Conservation (phyloP, 2,888 invertebrate species). For the Odontothrips loti region DNA sequence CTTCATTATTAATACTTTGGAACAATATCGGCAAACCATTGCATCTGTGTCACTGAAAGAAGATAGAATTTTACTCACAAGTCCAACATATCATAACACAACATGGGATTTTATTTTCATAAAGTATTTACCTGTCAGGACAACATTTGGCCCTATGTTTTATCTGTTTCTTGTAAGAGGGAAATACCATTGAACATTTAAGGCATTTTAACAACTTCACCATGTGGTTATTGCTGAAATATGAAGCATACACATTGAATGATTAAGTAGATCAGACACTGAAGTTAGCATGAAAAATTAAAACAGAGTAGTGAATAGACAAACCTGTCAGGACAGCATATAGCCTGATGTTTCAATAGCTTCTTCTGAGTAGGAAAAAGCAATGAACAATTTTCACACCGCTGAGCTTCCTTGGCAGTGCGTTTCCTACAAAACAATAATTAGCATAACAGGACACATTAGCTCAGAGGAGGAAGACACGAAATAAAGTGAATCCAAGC, state of each 20-base stretch:
- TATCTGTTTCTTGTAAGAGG: background rate
- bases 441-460: background rate
- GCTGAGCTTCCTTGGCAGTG: background rate
- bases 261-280: background rate
- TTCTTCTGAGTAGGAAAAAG: slow-evolving; percentile 10
- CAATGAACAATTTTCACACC: background rate
- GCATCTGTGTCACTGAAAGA: slow-evolving; percentile 6
- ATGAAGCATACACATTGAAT: background rate
- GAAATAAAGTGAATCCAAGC: background rate
- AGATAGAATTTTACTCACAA: background rate
- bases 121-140: background rate
- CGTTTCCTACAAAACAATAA: background rate
- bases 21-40: background rate
- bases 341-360: slow-evolving; percentile 3
- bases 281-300: background rate
- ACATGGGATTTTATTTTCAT: background rate
- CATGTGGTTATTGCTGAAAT: background rate
- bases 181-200: slow-evolving; percentile 3
- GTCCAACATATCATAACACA: background rate
- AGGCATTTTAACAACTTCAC: background rate
- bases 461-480: background rate
- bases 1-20: background rate
- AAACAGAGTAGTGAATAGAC: background rate
- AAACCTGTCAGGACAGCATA: slow-evolving; percentile 11
- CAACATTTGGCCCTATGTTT: background rate